Base-by-base conservation (phyloP, 2,113 vertebrate species). In the Bombycilla garrulus region DNA sequence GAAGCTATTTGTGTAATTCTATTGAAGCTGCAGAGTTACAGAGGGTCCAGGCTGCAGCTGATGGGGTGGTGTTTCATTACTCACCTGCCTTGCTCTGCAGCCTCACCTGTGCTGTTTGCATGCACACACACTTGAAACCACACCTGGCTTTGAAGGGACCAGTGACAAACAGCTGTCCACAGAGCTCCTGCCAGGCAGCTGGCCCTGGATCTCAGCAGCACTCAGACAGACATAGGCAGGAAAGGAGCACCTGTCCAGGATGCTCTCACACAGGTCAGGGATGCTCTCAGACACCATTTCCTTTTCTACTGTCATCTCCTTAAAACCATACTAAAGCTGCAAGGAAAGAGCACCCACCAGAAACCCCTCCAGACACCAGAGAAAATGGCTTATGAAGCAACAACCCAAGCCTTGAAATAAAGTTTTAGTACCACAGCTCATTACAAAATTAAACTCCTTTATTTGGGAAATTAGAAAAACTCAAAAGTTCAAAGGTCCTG, bases 401-500 rank as follows among this genome's bases (percentile, higher is more conserved):
- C 8, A n/a, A 54, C 31, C 29, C 61, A 17, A 47, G 1, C 61
- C 47, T 11, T 3, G 15, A 62, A 76, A 64, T 22, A 7, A 72
- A 77, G 89, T 3, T 44, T 51, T 9, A 18, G 48, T 9, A 29
- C 54, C 58, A 56, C 50, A 58, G 42, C 20, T 57, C 38, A 9
- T 54, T 90, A 64, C 14, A 76, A 91, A 85, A 62, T 40, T 54
- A 47, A 86, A 66, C 79, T 71, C 38, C 56, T 97, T 96, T 97
- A 95, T 97, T 96, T 54, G 67, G 31, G 67, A 81, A 47, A 50
- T 79, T 17, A 73, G 71, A 69, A 72, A 90, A 44, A 19, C 31
- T 90, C 35, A 14, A 24, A 24, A 38, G 40, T 28, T 56, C 12
- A 18, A 51, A 17, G 28, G 8, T 78, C n/a, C 76, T 23, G 50